Conservation (phyloP, 2,888 invertebrate species). For the Deroplatys truncata region DNA sequence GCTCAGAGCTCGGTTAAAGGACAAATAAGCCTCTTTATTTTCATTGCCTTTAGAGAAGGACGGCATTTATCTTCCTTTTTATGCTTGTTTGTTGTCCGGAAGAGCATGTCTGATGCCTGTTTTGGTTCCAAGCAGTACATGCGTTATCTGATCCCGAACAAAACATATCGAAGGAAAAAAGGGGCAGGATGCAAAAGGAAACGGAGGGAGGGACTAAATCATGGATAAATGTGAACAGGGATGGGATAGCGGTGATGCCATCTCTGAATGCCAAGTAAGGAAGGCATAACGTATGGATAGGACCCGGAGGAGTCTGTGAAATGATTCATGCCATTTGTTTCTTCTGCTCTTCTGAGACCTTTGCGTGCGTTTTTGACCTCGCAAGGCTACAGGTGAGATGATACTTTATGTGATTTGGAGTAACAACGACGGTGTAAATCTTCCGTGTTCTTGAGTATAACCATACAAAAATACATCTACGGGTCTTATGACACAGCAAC, state of each 20-base stretch:
- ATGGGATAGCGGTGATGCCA: background rate
- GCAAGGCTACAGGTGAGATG: background rate
- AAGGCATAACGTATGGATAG: background rate
- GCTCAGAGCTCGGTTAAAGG: background rate
- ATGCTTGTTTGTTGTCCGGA: background rate
- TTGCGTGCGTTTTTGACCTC: background rate
- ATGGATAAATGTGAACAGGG: background rate
- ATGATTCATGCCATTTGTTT: background rate
- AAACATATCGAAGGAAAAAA: constrained; percentile 1
- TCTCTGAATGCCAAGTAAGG: background rate
- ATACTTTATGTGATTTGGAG: background rate
- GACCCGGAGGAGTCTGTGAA: background rate
- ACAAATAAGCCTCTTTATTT: background rate
- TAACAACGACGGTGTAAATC: background rate
- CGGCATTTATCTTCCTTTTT: background rate
- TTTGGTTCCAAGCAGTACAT: background rate
- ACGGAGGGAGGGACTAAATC: background rate
- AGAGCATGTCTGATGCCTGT: background rate
- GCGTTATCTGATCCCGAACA: constrained; percentile 1
- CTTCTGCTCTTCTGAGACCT: background rate
- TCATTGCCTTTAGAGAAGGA: background rate
- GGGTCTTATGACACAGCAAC: too few relatives aligned
- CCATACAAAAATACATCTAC: too few relatives aligned
- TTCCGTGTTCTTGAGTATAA: background rate
- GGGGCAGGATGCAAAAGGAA: background rate